Percentiles rank a stretch among this genome's conserved stretches.
These are phyloP conservation scores for Monochamus alternatus DNA, from an alignment of 2,888 invertebrate genomes.

Conservation along the genomic window DNA sequence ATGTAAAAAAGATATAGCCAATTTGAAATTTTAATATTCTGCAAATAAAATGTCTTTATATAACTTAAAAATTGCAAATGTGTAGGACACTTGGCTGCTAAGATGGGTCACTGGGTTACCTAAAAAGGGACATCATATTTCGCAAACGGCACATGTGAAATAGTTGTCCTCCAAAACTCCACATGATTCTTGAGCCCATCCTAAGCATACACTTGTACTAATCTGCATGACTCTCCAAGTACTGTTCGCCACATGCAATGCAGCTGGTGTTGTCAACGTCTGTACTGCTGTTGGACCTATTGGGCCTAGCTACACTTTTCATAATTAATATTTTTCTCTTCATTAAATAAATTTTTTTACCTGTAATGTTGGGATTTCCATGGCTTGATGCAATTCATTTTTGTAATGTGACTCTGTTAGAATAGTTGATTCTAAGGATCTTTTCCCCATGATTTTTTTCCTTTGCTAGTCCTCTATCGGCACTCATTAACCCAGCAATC, in stretches of 20 bases:
- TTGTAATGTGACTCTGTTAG: background rate
- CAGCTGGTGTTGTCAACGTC: no score
- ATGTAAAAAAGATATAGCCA: no score
- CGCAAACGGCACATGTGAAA: background rate
- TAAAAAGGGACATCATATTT: background rate
- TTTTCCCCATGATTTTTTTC: constrained; percentile 8
- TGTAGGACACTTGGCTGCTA: background rate
- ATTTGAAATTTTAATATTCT: no score
- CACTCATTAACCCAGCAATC: background rate
- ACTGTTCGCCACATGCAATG: no score
- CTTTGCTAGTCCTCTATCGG: background rate
- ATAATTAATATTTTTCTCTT: background rate
- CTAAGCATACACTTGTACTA: background rate
- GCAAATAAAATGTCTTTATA: no score
- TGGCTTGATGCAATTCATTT: background rate
- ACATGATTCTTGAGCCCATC: background rate
- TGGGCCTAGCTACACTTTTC: no score
- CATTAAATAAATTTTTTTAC: background rate
- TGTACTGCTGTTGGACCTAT: no score
- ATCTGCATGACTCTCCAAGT: no score
- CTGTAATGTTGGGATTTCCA: background rate
- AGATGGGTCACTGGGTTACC: background rate
- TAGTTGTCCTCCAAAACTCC: background rate
- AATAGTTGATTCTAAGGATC: constrained; percentile 6
- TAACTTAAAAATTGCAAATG: background rate